A percentile compares a stretch with the other conserved stretches of the same genome.
phyloP scores from a whole-genome alignment of 2,797 vertebrate species.

The Siniperca undulata region DNA sequence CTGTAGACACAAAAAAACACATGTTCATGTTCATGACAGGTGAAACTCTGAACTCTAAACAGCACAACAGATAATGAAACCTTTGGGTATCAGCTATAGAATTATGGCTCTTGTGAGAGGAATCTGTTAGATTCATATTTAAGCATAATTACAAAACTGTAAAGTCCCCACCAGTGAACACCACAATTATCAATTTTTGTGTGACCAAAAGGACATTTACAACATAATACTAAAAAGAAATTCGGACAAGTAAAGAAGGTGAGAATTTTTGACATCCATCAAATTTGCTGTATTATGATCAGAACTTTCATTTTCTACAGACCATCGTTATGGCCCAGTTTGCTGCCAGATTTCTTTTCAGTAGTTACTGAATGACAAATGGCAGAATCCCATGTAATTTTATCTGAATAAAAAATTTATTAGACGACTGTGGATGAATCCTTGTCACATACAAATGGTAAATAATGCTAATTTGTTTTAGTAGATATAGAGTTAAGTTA shows the following conservation, averaged over 20 bases:
- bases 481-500: neutral
- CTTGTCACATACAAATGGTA: neutral
- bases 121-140: neutral
- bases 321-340: neutral
- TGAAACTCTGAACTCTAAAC: neutral
- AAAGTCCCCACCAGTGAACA: neutral
- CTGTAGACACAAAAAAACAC: constrained; percentile 71
- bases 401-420: too few species aligned
- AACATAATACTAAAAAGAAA: too few species aligned
- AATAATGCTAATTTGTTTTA: neutral
- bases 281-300: neutral
- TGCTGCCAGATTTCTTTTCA: neutral
- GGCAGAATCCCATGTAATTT: too few species aligned
- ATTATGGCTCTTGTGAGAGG: neutral
- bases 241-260: too few species aligned
- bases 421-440: too few species aligned
- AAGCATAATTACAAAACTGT: neutral
- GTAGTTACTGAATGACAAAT: too few species aligned
- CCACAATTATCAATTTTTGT: neutral
- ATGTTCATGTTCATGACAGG: neutral
- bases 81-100: neutral
- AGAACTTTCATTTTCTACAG: neutral
- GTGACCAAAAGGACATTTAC: neutral
- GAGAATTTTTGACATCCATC: neutral
- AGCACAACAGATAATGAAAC: neutral